Evolutionary conservation across 2,888 invertebrate genomes (phyloP).

Genomic region (Pseudococcus longispinus): DNA sequence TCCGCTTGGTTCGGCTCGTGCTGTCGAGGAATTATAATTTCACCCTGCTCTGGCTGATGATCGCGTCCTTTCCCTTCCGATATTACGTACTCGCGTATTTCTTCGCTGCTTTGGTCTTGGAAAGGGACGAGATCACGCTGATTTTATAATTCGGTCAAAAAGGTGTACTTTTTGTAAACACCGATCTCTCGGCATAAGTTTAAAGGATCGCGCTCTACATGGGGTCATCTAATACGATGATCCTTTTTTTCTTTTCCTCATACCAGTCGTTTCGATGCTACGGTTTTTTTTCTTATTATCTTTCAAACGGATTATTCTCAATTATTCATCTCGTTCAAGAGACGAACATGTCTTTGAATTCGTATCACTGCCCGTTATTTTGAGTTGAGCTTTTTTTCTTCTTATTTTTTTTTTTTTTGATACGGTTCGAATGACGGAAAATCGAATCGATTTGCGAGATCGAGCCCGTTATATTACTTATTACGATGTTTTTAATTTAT

Average conservation of each 20-base stretch:
- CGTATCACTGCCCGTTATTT: too few relatives aligned
- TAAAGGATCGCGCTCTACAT: constrained; percentile 45
- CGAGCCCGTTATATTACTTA: too few relatives aligned
- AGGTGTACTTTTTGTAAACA: constrained; percentile 49
- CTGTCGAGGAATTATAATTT: constrained; percentile 45
- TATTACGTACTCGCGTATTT: too few relatives aligned
- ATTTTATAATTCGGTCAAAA: constrained; percentile 55
- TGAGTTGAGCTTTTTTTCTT: too few relatives aligned
- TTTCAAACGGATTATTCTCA: neutral
- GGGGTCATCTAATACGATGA: constrained; percentile 33
- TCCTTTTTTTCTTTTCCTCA: constrained; percentile 5
- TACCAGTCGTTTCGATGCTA: neutral
- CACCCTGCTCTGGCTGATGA: neutral
- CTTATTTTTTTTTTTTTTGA: too few relatives aligned
- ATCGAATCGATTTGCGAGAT: too few relatives aligned
- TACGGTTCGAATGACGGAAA: too few relatives aligned
- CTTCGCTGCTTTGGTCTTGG: too few relatives aligned
- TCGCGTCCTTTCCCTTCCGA: neutral
- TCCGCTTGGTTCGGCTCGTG: constrained; percentile 26
- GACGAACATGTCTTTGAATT: neutral
- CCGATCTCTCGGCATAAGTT: constrained; percentile 50
- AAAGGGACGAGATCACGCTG: constrained; percentile 45
- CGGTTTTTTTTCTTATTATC: neutral
- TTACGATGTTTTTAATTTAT: too few relatives aligned
- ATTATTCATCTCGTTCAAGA: neutral